Evolutionary conservation across 2,888 invertebrate species (phyloP), one percentile per base, ranked within the genome.

Genomic region (Hedychridium roseum): DNA sequence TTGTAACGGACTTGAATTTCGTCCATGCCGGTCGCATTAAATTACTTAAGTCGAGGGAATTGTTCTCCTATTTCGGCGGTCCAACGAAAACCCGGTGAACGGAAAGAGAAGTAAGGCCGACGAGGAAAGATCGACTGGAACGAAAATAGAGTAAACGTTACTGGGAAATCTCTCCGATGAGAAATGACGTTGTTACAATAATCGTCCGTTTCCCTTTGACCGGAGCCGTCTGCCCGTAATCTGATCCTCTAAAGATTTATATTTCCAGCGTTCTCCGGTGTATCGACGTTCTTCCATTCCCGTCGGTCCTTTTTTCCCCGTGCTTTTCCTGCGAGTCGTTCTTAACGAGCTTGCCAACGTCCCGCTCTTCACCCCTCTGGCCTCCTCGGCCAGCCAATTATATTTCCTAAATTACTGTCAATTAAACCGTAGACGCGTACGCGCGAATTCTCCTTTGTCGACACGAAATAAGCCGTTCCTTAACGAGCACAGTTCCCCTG

Each of bases 401-500:
- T 46, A 43, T 31, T 39, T 39, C 35, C 12, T 20, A 44, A 49
- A 56, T 43, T 54, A 48, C 38, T 23, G 21, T 31, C 43, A 47
- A 48, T 54, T 44, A 46, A n/a, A 52, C 14, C 34, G 21, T 12
- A 2, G 11, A n/a, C 9, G 12, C 27, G 21, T 6, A 16, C 15
- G 14, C 27, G 23, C 28, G 5, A 20, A 14, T 12, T 15, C 4
- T 27, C 12, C 12, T 20, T 12, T 4, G 11, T 4, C 9, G 28
- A 32, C 45, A 11, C 18, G 16, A 3, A 9, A 16, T n/a, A 31
- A 4, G n/a, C 17, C 34, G n/a, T 30, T 38, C 21, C 20, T 37
- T 49, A 52, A 49, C 41, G 34, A 44, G 50, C 53, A 45, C 50
- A n/a, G n/a, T 50, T 39, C 41, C 30, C 41, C 12, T n/a, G n/a